Conservation (phyloP, 2,797 vertebrate species). For the Mareca strepera region DNA sequence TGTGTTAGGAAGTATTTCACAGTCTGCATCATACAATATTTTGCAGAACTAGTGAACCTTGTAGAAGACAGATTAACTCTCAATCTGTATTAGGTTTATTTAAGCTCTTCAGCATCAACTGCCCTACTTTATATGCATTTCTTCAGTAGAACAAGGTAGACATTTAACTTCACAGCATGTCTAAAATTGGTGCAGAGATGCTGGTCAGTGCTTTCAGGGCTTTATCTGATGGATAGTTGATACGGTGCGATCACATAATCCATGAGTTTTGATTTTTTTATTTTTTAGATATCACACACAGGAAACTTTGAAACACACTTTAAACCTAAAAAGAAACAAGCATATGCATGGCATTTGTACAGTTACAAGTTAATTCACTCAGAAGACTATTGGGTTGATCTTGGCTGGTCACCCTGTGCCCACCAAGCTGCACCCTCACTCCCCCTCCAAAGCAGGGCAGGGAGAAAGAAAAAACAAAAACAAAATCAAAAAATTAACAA, state of each 20-base stretch:
- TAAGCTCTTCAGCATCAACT: background rate
- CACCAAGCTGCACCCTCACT: background rate
- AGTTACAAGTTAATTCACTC: background rate
- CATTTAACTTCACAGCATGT: background rate
- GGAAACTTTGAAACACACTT: background rate
- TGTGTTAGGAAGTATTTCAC: accelerated
- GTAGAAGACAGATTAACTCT: background rate
- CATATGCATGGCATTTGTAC: background rate
- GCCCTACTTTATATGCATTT: background rate
- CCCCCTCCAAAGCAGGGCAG: background rate
- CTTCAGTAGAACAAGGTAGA: background rate
- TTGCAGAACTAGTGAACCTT: background rate
- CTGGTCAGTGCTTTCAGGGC: background rate
- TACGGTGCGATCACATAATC: background rate
- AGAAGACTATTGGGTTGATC: background rate
- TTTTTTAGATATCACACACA: background rate
- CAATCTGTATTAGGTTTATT: background rate
- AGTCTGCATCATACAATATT: background rate
- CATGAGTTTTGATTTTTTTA: background rate
- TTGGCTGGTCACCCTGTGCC: background rate
- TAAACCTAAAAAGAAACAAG: background rate
- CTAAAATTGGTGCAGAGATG: background rate
- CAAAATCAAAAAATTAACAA: too few relatives aligned
- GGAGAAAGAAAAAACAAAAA: background rate
- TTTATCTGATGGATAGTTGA: background rate